Base-by-base conservation (phyloP, 2,797 vertebrate genomes). In the Schizopygopsis malacanthus region DNA sequence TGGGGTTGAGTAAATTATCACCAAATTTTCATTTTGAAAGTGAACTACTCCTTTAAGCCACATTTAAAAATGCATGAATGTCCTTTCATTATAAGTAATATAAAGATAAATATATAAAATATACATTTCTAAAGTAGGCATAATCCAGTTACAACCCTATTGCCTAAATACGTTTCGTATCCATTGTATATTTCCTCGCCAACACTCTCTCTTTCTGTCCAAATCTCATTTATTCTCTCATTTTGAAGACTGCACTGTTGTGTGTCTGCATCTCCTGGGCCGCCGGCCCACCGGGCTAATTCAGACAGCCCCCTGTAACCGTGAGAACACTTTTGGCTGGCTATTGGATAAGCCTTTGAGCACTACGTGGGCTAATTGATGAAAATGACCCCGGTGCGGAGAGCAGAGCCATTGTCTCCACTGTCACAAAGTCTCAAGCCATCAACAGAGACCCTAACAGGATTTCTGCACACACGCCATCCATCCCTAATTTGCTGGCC, bases 341-440 rank as follows among this genome's bases (percentile, higher is more conserved):
- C 90, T 91, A 94, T 93, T 91, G 94, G 94, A 95, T 94, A 94
- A 93, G 91, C 92, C 90, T 93, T 93, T 93, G 92, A 94, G 92
- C 91, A 63, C 91, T 90, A 89, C 92, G 89, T 91, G 88, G 91
- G 85, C 92, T 93, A 94, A 95, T 94, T 94, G 93, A 95, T 93
- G 93, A 95, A 95, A 95, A 93, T 92, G 92, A 94, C 94, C 93
- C 89, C 2, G 37, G 92, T 90, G 90, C 89, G 85, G 87, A 91
- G 91, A 93, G 91, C 84, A 88, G 90, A 88, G 89, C 91, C 89
- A 94, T 95, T 95, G 93, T 94, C 92, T 89, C 78, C 79, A 7
- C 79, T 61, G 90, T 87, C 91, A 94, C 93, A 91, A 92, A 93
- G 92, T 91, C 89, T 90, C 90, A 91, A 90, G 90, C 91, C 88